These are phyloP conservation scores for Boleophthalmus pectinirostris DNA, from an alignment of 2,113 vertebrate species.

Conservation along the genomic window DNA sequence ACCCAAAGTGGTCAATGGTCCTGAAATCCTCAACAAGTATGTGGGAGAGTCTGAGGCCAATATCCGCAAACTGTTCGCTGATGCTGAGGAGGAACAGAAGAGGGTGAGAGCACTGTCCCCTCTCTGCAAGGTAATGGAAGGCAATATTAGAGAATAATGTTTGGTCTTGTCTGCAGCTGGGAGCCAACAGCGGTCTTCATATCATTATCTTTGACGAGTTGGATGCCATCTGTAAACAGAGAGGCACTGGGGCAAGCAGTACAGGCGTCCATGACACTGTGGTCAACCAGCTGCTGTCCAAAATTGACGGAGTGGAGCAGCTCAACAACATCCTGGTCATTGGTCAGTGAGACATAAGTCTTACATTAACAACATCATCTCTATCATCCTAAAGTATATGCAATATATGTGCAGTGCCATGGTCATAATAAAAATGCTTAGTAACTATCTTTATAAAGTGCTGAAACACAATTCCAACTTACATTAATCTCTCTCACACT, in stretches of 20 bases:
- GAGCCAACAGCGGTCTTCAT: conserved; percentile 96
- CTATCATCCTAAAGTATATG: too few relatives aligned
- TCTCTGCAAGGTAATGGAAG: not conserved
- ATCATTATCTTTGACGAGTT: conserved; percentile 99
- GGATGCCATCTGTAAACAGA: conserved; percentile 98
- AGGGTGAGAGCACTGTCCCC: conserved; percentile 76
- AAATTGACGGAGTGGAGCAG: conserved; percentile 97
- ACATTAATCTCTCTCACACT: too few relatives aligned
- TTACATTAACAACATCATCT: not conserved
- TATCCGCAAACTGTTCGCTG: conserved; percentile 96
- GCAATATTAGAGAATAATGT: not conserved
- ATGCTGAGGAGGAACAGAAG: conserved; percentile 96
- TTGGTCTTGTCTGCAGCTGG: conserved; percentile 76
- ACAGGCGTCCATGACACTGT: conserved; percentile 97
- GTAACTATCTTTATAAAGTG: too few relatives aligned
- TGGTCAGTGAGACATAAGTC: conserved; percentile 71
- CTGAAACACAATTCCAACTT: too few relatives aligned
- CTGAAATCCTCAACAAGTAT: conserved; percentile 97
- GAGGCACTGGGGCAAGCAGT: conserved; percentile 94
- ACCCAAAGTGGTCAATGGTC: conserved; percentile 95
- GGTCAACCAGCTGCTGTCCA: conserved; percentile 97
- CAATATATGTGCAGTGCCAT: too few relatives aligned
- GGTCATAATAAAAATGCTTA: too few relatives aligned
- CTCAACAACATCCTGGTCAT: conserved; percentile 99
- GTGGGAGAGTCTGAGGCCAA: conserved; percentile 98